Base-by-base conservation (phyloP, 2,113 vertebrate genomes). In the Callorhinus ursinus region DNA sequence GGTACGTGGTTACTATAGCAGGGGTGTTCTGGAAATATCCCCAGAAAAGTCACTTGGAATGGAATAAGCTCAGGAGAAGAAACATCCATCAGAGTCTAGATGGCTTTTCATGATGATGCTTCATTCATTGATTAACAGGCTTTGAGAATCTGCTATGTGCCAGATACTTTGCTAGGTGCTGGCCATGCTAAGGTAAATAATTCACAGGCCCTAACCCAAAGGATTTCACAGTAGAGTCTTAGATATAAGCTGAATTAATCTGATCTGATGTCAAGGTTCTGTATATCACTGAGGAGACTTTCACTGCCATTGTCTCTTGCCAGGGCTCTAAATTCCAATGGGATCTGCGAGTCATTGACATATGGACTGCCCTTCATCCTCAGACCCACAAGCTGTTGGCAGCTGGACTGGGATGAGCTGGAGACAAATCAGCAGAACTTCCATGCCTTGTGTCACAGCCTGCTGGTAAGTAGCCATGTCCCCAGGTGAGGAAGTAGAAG, bases 391-490 rank as follows among this genome's bases (percentile, higher is more conserved):
- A 99, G 98, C 97, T 99, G 99, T 98, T 99, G 99, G 99, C 98
- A 99, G 98, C 98, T 99, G 97, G 99, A 99, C 98, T 99, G 99
- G 99, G 99, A 99, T 97, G 99, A 99, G 96, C 99, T 99, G 96
- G 99, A 99, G 96, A 98, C 90, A 98, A 99, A 99, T 98, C 99
- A 99, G 96, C 99, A 99, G 85, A 97, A 98, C 95, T 99, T 99
- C 98, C 99, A 99, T 18, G 99, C 99, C 49, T 98, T 99, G 46
- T 99, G 99, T 84, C 99, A 99, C 96, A 98, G 99, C 63, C 99
- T 99, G 16, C 97, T 98, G 98, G 99, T 99, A 96, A 99, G 99
- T 98, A 28, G 33, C 36, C 61, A 77, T 16, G 22, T 81, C 13
- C 61, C 36, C 67, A 21, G 36, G 77, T 69, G 36, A 90, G 14